Evolutionary conservation across 1,140 invertebrate genomes (phyloP), one percentile per base, ranked within the genome.

Genomic region (Kradibia gibbosae): DNA sequence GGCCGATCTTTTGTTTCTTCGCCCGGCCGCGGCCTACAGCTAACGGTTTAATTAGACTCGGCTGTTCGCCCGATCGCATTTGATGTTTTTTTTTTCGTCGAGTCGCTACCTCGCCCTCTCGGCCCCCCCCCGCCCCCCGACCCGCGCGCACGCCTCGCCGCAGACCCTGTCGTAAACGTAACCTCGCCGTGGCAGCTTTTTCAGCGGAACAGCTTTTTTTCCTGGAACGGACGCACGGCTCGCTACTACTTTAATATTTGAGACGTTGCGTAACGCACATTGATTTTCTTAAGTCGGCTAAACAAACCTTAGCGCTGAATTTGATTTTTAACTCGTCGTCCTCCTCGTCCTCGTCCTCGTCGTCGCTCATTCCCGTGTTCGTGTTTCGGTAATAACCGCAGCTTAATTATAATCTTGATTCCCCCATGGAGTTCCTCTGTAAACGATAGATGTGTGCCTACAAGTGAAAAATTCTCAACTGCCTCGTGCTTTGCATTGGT

Each of bases 1-100:
- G 17, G 8, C 39, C 8, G 22, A 3, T 34, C n/a, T 36, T 57
- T 45, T 48, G 45, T 31, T 45, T 73, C 36, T 60, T 74, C 22
- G n/a, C 1, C 28, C 22, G 3, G 34, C 13, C 22, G 1, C n/a
- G 31, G 11, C 31, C 45, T 25, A 3, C 7, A 20, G n/a, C 20
- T 79, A 60, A 79, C 25, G 53, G 50, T 72, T 79, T 72, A 79
- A 72, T 79, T 79, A 60, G 36, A n/a, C n/a, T 53, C 65, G 65
- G 20, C 1, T 8, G 34, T n/a, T 1, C 34, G 17, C 25, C 57
- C 57, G 5, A 60, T 25, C 25, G 57, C 25, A 28, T 65, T 39
- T 20, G 60, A 28, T 28, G 55, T 13, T 31, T 31, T 60, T 60
- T 31, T 60, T 0, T 31, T 20, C 2, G 11, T 10, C 55, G n/a